phyloP scores from a whole-genome alignment of 2,113 vertebrate species.

The Mormyrus iriodes region DNA sequence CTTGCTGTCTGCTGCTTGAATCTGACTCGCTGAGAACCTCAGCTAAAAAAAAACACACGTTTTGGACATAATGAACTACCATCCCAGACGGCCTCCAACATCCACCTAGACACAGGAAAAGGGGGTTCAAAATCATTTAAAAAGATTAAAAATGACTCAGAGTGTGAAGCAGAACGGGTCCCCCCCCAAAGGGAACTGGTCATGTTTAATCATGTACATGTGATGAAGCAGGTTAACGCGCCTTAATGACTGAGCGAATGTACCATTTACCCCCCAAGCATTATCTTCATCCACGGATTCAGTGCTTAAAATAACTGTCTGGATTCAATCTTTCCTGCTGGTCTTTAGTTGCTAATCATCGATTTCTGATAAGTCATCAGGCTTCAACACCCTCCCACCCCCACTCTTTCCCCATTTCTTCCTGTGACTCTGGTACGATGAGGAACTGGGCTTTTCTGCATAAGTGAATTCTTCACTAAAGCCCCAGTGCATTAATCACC shows the following conservation, averaged over 20 bases:
- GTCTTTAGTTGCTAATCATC: not conserved
- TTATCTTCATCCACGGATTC: not conserved
- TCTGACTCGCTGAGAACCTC: not conserved
- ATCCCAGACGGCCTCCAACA: not conserved
- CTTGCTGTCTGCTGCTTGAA: not conserved
- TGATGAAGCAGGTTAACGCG: not conserved
- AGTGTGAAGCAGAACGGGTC: constrained; percentile 8
- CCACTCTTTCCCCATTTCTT: constrained; percentile 18
- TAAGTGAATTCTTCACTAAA: not conserved
- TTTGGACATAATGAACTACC: not conserved
- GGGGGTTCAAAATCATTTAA: not conserved
- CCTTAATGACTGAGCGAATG: not conserved
- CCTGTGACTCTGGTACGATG: not conserved
- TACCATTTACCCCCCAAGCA: not conserved
- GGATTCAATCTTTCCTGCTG: not conserved
- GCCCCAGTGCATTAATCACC: not conserved
- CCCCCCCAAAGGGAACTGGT: not conserved
- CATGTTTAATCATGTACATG: not conserved
- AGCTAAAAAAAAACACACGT: not conserved
- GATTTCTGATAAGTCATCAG: not conserved
- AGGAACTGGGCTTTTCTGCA: not conserved
- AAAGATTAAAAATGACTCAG: constrained; percentile 7
- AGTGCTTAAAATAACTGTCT: not conserved
- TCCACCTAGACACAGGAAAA: not conserved
- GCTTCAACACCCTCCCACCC: not conserved